Evolutionary conservation across 2,797 vertebrate species (phyloP).

Genomic region (Tenualosa ilisha): DNA sequence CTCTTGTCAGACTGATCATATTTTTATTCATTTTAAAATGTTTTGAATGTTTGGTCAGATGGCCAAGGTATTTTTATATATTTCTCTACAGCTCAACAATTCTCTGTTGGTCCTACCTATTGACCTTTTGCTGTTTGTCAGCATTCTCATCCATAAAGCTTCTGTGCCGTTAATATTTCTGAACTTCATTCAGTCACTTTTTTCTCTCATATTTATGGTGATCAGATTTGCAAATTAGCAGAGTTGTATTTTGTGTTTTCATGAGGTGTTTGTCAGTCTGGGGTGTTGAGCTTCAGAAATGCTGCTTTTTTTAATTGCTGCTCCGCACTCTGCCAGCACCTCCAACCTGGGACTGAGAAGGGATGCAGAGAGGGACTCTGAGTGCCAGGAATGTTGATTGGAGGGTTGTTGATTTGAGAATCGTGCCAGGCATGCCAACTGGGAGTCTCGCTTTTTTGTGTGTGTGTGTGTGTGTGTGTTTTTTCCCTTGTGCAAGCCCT

Average conservation of each 20-base stretch:
- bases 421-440: constrained; percentile 49
- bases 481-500: constrained; percentile 6
- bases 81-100: too few relatives aligned
- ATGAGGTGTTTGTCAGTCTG: constrained; percentile 1
- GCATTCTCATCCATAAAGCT: not conserved
- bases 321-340: not conserved
- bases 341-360: not conserved
- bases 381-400: constrained; percentile 51
- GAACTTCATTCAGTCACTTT: not conserved
- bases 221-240: not conserved
- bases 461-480: constrained; percentile 2
- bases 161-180: not conserved
- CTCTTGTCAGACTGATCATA: not conserved
- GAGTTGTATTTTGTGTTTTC: not conserved
- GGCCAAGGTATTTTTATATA: not conserved
- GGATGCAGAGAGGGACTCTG: constrained; percentile 5
- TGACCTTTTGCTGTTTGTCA: not conserved
- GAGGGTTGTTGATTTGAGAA: constrained; percentile 44
- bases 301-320: constrained; percentile 10
- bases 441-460: constrained; percentile 6
- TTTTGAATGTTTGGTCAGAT: too few relatives aligned
- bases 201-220: not conserved
- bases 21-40: too few relatives aligned
- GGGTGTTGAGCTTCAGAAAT: not conserved
- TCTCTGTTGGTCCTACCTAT: not conserved